A percentile compares a stretch with the other conserved stretches of the same genome.
These are phyloP conservation scores for Drosophila stalkeri DNA, from an alignment of 2,888 invertebrate genomes.

Conservation along the genomic window DNA sequence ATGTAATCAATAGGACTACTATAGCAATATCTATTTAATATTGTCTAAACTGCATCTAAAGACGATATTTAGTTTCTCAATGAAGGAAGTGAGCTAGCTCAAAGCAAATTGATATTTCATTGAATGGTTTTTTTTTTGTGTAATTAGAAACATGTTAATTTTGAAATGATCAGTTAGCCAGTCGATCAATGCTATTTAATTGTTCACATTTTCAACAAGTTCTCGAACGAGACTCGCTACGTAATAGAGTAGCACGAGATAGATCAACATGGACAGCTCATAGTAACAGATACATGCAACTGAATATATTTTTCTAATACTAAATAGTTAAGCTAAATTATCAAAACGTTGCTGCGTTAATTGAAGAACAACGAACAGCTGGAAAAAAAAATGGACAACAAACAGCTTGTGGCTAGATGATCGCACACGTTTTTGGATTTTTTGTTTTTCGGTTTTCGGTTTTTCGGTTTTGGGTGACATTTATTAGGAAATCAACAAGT, in stretches of 20 bases:
- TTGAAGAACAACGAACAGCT: conserved; percentile 59
- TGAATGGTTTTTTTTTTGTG: conserved; percentile 49
- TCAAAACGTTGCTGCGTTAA: conserved; percentile 57
- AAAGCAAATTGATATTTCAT: conserved; percentile 62
- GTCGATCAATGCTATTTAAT: conserved; percentile 71
- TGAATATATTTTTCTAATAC: conserved; percentile 34
- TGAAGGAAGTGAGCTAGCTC: conserved; percentile 16
- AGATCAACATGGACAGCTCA: background rate
- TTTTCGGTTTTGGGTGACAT: conserved; percentile 29
- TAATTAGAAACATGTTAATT: conserved; percentile 71
- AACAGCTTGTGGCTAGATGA: conserved; percentile 19
- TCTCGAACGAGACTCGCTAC: conserved; percentile 14
- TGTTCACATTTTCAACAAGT: conserved; percentile 48
- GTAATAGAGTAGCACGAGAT: conserved; percentile 20
- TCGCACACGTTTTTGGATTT: conserved; percentile 30
- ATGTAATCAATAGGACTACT: conserved; percentile 12
- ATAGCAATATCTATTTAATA: conserved; percentile 8
- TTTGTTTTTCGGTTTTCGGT: conserved; percentile 2
- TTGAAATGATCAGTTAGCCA: conserved; percentile 14
- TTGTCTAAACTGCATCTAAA: conserved; percentile 8
- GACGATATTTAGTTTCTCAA: conserved; percentile 10
- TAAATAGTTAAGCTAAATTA: conserved; percentile 59
- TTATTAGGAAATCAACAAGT: conserved; percentile 24
- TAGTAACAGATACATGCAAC: conserved; percentile 14
- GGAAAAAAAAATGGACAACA: conserved; percentile 2